Percentiles rank a stretch among this genome's conserved stretches.
phyloP scores from a whole-genome alignment of 2,888 invertebrate genomes.

The Dugesia japonica region DNA sequence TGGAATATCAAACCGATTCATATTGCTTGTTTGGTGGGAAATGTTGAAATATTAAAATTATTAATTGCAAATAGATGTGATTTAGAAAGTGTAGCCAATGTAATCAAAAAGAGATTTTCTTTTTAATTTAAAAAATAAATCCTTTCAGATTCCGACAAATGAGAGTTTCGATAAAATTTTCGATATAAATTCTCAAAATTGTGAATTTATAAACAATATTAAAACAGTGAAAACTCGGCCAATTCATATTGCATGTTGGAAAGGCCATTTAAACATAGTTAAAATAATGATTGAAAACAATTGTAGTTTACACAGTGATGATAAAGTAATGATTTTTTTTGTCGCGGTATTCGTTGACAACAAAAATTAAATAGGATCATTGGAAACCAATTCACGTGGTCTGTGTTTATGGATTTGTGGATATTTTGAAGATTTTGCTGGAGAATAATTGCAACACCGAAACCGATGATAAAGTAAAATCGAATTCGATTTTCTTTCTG shows the following conservation, averaged over 20 bases:
- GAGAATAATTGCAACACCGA: neutral
- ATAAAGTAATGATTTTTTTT: neutral
- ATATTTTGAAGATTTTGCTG: neutral
- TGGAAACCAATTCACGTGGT: slow-evolving; percentile 11
- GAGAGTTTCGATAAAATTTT: neutral
- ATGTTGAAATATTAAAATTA: neutral
- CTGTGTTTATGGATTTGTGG: neutral
- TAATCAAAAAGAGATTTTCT: too few relatives aligned
- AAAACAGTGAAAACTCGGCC: neutral
- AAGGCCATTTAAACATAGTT: neutral
- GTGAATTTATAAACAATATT: neutral
- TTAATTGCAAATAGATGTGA: neutral
- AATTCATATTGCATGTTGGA: neutral
- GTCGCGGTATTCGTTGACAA: too few relatives aligned
- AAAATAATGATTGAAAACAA: neutral
- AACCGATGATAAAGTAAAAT: slow-evolving; percentile 12
- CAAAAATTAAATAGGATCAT: too few relatives aligned
- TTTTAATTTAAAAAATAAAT: too few relatives aligned
- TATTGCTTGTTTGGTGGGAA: slow-evolving; percentile 13
- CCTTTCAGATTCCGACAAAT: neutral
- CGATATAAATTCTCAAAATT: neutral
- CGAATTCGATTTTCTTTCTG: too few relatives aligned
- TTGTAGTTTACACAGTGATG: neutral
- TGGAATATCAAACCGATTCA: slow-evolving; percentile 10
- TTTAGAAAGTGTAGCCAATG: neutral